Evolutionary conservation across 2,113 vertebrate genomes (phyloP).

Genomic region (mouse (Mus musculus)): GRCm39 chr1:88562001-88562500

Average conservation of each 20-base stretch:
- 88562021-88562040: fast-evolving
- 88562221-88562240: too few relatives aligned
- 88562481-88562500: neutral
- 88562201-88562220: too few relatives aligned
- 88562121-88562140: too few relatives aligned
- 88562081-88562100: too few relatives aligned
- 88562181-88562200: neutral
- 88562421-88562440: neutral
- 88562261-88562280: neutral
- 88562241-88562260: too few relatives aligned
- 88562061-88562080: neutral
- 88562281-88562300: neutral
- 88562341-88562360: neutral
- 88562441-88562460: neutral
- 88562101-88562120: neutral
- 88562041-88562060: fast-evolving
- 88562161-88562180: neutral
- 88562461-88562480: neutral
- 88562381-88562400: neutral
- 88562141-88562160: neutral
- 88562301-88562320: neutral
- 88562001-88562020: neutral
- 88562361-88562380: neutral
- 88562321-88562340: neutral
- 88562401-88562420: fast-evolving